Base-by-base conservation (phyloP, 2,113 vertebrate genomes). In the Paratilapia polleni region DNA sequence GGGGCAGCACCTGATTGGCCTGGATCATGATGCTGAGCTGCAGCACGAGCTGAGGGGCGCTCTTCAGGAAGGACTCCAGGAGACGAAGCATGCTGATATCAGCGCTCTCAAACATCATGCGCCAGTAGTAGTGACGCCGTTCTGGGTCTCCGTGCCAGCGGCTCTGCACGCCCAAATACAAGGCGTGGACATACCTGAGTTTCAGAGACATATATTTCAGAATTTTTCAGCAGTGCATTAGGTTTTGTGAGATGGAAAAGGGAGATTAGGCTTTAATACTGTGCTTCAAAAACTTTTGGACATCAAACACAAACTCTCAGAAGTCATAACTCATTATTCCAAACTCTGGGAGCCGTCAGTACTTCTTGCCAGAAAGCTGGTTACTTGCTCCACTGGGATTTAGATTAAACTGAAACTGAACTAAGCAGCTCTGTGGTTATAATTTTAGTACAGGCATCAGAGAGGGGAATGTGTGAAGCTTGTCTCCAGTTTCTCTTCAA, bases 11-110 rank as follows among this genome's bases (percentile, higher is more conserved):
- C 83, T 92, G 82, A 60, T 90, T 95, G 85, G 94, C 94, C 81
- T 97, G 95, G 88, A 98, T 93, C 97, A 98, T 97, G 93, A 99
- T 98, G 96, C 97, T 98, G 89, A 99, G 98, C 97, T 99, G 98
- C 95, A 99, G 95, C 70, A 99, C 98, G 0, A 99, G 97, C 95
- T 99, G 98, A n/a, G 98, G 98, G 4, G 98, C 98, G 15, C 98
- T 99, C 96, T 99, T 99, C 91, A 99, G 96, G 93, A 99, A 99
- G 90, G 97, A 97, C 96, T 99, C 98, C 70, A 99, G 96, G 70
- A 99, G 96, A 12, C 98, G 96, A 90, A 99, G 95, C 97, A 99
- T 99, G 96, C 96, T 98, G 96, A 99, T 98, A 57, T 99, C 98
- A 0, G 98, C 98, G 12, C 96, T 98, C 94, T 97, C 97, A 0